Conservation (phyloP, 1,140 invertebrate genomes). For the Sminthurinus signatus region DNA sequence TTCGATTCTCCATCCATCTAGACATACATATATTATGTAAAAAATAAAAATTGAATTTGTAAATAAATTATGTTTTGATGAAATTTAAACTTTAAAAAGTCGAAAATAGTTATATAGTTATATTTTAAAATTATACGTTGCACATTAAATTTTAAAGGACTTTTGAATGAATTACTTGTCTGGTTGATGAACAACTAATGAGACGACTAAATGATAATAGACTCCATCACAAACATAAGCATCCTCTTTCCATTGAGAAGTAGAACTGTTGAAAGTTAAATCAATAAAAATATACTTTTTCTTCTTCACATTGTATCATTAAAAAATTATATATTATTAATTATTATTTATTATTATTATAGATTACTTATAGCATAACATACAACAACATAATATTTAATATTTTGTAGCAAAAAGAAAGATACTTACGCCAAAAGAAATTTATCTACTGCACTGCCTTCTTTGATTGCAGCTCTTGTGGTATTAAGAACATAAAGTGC, state of each 20-base stretch:
- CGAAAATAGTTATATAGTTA: neutral
- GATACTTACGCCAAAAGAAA: conserved; percentile 63
- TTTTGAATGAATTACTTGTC: too few species aligned
- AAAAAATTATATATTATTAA: too few species aligned
- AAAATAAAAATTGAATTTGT: too few species aligned
- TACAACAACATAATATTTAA: too few species aligned
- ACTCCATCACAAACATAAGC: conserved; percentile 84
- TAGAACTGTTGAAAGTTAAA: conserved; percentile 45
- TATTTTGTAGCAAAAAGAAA: too few species aligned
- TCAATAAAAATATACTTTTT: too few species aligned
- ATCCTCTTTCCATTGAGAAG: conserved; percentile 64
- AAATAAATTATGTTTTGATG: too few species aligned
- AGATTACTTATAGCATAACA: too few species aligned
- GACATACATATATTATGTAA: too few species aligned
- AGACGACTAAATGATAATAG: conserved; percentile 74
- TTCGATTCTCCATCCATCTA: conserved; percentile 39
- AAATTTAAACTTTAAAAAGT: too few species aligned
- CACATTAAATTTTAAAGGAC: conserved; percentile 41
- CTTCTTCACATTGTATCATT: too few species aligned
- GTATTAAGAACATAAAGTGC: conserved; percentile 91
- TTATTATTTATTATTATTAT: too few species aligned
- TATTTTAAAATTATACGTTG: neutral
- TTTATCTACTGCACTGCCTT: conserved; percentile 62
- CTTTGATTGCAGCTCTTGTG: conserved; percentile 65
- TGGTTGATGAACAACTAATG: conserved; percentile 67